Base-by-base conservation (phyloP, 2,113 vertebrate species). In the Machaerirhynchus nigripectus region DNA sequence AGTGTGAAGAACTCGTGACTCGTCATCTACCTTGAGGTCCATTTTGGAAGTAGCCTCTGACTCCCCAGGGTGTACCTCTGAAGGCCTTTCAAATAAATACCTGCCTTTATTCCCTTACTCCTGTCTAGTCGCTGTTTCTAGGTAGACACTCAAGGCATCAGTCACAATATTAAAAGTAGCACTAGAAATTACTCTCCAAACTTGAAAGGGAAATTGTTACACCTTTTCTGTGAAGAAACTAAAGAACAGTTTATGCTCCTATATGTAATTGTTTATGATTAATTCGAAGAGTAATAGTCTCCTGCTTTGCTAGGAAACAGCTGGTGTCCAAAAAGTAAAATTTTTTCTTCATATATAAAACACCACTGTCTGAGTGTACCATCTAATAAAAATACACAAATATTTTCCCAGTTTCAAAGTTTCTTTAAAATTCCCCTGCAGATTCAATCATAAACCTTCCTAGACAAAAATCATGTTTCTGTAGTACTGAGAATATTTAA, bases 381-480 rank as follows among this genome's bases (percentile, higher is more conserved):
- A 50, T 22, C 16, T 49, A 31, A 71, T 57, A 57, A 57, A 85
- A 60, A 55, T 17, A 80, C 4, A 37, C 8, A 17, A 11, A 5
- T 42, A 15, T 37, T 40, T 86, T 93, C n/a, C 22, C 8, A 60
- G 15, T 73, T 59, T 7, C 23, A 50, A 53, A 23, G 7, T 42
- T 93, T 80, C 53, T 61, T 59, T 52, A 55, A 90, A 83, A 73
- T 49, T 46, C 26, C 70, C 26, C 69, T 49, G 23, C 3, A 7
- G 18, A 63, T 80, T 79, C 76, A 61, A 18, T 39, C 39, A 71
- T 55, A 23, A 87, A 77, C 55, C 26, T 78, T 91, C 31, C 68
- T 84, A 95, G 63, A 39, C 37, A 87, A 97, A 92, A 95, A 92
- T 95, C 56, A 61, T 14, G n/a, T 87, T 96, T 93, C 63, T 69